Conservation (phyloP, 2,888 invertebrate species). For the Pandemis heparana region DNA sequence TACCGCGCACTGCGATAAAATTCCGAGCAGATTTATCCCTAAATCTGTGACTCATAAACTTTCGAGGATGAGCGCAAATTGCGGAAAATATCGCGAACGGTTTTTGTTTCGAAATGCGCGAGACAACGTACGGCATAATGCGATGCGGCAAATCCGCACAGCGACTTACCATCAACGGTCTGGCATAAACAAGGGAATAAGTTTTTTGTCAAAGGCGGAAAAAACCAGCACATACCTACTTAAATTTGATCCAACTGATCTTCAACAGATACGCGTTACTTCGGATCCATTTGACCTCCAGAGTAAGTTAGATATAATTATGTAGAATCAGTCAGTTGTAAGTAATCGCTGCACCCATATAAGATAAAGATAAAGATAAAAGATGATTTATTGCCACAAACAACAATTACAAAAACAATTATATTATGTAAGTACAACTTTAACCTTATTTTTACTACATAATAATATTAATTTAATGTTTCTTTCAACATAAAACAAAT, state of each 20-base stretch:
- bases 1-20: not conserved
- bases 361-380: too few species aligned
- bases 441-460: too few species aligned
- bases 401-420: too few species aligned
- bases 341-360: not conserved
- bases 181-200: not conserved
- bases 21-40: not conserved
- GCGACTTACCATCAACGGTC: not conserved
- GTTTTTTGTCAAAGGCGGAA: not conserved
- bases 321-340: not conserved
- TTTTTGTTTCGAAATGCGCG: conserved; percentile 3
- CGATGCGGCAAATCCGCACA: not conserved
- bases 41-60: conserved; percentile 3
- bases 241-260: not conserved
- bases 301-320: not conserved
- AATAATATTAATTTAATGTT: too few species aligned
- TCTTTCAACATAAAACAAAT: too few species aligned
- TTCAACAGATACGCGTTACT: not conserved
- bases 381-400: too few species aligned
- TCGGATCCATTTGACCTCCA: not conserved
- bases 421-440: too few species aligned
- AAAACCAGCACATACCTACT: not conserved
- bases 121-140: not conserved
- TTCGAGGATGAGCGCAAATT: conserved; percentile 4
- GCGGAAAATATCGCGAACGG: not conserved